These are phyloP conservation scores for Ondatra zibethicus DNA, from an alignment of 2,113 vertebrate species.

Conservation along the genomic window DNA sequence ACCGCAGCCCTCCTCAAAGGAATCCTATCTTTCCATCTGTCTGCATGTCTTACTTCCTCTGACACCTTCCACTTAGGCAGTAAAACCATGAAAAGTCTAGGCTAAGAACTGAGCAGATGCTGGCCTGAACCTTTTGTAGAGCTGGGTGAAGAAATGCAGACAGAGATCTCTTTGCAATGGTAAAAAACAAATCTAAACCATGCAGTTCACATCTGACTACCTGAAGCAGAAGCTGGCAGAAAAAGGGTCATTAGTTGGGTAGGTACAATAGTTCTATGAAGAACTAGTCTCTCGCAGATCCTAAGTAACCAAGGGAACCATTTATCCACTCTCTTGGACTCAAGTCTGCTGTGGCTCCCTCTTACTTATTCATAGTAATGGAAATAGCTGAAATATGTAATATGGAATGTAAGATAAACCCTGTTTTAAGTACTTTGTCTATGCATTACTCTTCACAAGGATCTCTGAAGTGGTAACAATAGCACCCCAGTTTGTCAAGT, in stretches of 20 bases:
- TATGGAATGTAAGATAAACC: not conserved
- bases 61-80: conserved; percentile 44
- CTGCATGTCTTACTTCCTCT: conserved; percentile 39
- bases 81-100: conserved; percentile 17
- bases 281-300: not conserved
- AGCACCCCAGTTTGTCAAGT: not conserved
- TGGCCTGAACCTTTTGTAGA: not conserved
- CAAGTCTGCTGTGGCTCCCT: not conserved
- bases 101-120: not conserved
- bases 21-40: conserved; percentile 39
- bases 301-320: not conserved
- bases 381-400: not conserved
- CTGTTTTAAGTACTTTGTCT: not conserved
- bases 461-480: not conserved
- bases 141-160: conserved; percentile 2
- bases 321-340: not conserved
- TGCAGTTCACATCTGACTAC: not conserved
- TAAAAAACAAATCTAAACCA: not conserved
- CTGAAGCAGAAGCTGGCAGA: not conserved
- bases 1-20: not conserved
- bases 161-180: not conserved
- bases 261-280: not conserved
- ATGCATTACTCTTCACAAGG: not conserved
- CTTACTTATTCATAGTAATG: not conserved
- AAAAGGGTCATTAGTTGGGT: not conserved